Base-by-base conservation (phyloP, 2,113 vertebrate genomes). In the Psophia crepitans region DNA sequence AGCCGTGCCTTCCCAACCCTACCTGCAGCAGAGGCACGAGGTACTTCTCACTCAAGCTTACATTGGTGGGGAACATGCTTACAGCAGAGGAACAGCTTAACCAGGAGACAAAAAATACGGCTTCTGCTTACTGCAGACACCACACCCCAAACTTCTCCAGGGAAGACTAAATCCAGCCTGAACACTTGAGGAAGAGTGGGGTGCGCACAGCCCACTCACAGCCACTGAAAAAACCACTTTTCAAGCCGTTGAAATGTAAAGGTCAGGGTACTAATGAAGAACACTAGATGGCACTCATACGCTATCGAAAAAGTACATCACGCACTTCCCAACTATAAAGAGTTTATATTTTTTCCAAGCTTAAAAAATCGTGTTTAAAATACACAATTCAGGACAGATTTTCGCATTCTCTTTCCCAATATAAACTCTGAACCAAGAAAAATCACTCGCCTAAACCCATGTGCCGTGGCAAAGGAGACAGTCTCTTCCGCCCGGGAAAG, bases 221-320 rank as follows among this genome's bases (percentile, higher is more conserved):
- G 75, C 0, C 0, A 0, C 46, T 32, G 49, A 44, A 74, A 23
- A 35, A 46, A 64, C 26, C 39, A 3, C 33, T 53, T 51, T 26
- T 23, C 46, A 66, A 93, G 75, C 21, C 64, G 11, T 0, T 17
- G 28, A 57, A 58, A 53, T 17, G 43, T 14, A 32, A 92, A 76
- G 32, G n/a, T 4, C 76, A 5, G 17, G 37, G 17, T 54, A 39
- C 53, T 63, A 19, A 23, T 5, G 22, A 26, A 8, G 3, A 93
- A 80, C 98, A 85, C 98, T 95, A 98, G 98, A 96, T 98, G 98
- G 98, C 96, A 91, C 96, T 96, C 96, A 91, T 12, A 89, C 24
- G 97, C 97, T 80, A 37, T 28, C 32, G 53, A 69, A 95, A 96
- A 97, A 87, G n/a, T 4, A 16, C 75, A 73, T 21, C 46, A 14